Evolutionary conservation across 2,113 vertebrate genomes (phyloP).

Genomic region (Emydocephalus ijimae): DNA sequence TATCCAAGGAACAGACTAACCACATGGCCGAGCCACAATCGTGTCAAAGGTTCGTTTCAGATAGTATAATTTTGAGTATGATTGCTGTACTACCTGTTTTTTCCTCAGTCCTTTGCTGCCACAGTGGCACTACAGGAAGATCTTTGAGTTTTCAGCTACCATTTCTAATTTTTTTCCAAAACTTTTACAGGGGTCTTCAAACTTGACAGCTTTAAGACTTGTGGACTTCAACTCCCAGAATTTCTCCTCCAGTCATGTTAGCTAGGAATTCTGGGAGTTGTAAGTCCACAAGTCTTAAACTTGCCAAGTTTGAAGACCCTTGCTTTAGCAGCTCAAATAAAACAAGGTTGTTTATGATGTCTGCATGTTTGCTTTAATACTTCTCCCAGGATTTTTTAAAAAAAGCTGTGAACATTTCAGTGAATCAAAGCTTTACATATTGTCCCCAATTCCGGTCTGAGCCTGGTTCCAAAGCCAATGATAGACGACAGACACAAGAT

Average conservation of each 20-base stretch:
- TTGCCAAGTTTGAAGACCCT: no score
- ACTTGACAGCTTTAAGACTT: no score
- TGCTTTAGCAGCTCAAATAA: constrained; percentile 21
- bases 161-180: constrained; percentile 42
- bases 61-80: not conserved
- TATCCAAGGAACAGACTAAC: not conserved
- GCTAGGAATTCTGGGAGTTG: no score
- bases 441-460: no score
- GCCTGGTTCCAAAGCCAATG: no score
- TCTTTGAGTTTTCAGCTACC: constrained; percentile 39
- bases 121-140: not conserved
- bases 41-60: not conserved
- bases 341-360: constrained; percentile 15
- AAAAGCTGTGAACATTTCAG: constrained; percentile 43
- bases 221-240: no score
- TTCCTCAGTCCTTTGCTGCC: constrained; percentile 37
- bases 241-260: no score
- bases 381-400: constrained; percentile 35
- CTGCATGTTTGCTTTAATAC: constrained; percentile 41
- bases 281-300: no score
- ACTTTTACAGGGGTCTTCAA: not conserved
- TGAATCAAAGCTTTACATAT: constrained; percentile 41
- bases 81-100: constrained; percentile 26
- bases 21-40: not conserved
- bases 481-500: no score